Evolutionary conservation across 2,113 vertebrate genomes (phyloP), one percentile per base, ranked within the genome.

Genomic region (Thomomys bottae): DNA sequence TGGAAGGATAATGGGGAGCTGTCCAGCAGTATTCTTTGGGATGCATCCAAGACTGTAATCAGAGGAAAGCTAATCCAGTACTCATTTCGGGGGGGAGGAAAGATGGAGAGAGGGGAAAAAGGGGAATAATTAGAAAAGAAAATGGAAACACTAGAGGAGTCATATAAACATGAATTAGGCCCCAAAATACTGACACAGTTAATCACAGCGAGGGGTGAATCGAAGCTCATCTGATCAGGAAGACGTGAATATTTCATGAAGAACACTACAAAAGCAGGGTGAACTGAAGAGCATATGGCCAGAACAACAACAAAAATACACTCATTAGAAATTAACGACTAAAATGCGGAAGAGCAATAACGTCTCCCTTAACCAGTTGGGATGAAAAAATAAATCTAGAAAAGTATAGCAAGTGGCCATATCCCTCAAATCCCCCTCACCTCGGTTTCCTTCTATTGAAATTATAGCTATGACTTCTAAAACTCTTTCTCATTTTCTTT

Each of bases 1-100:
- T 80, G 87, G 87, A 88, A 96, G 95, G 92, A 91, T 95, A 95
- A 93, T 88, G 90, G 94, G 95, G 96, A 97, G 84, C 94, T 91
- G 94, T 96, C 96, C 95, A 96, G 94, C 94, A 95, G 36, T 95
- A 95, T 96, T 96, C 90, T 94, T 96, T 96, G 96, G 96, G 96
- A 95, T 95, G 91, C 79, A 59, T 95, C 96, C 96, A 96, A 95
- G 93, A 91, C 93, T 93, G 89, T 93, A 96, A 97, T 96, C 96
- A 95, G 96, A 95, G 95, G 94, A 93, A 89, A 92, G 96, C 96
- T 95, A 95, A 97, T 95, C 96, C 96, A 89, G 87, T 91, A 78
- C 92, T 96, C 89, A 96, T 96, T 96, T 96, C 87, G 92, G 84
- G 79, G 49, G 17, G 49, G 15, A 15, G 49, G 66, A 95, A 95